Base-by-base conservation (phyloP, 2,888 invertebrate species). In the Caenorhabditis uteleia region DNA sequence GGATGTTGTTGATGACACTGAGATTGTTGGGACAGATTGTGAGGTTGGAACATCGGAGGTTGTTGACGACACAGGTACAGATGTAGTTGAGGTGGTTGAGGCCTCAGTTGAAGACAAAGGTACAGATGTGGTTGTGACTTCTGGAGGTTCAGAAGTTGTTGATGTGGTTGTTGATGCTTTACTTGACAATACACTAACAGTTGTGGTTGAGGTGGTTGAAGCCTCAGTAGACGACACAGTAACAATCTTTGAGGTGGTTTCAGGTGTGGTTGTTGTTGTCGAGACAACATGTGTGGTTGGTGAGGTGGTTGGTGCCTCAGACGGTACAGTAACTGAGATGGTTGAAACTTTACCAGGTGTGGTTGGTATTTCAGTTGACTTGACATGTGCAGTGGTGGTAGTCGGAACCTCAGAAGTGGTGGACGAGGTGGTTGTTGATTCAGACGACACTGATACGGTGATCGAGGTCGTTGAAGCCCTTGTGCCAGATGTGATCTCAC, bases 1-100 rank as follows among this genome's bases (percentile, higher is more conserved):
- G 3, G 33, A 33, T 16, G 12, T 33, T 50, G 12, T 49, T 58
- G 50, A 58, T 45, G 25, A 58, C 50, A 46, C 50, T 44, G 39
- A 23, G 23, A 25, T 25, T 27, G 23, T 20, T 38, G 48, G 12
- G 43, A 20, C 31, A 43, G 31, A 31, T 12, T 29, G 31, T 2
- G 42, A 21, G 21, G 10, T 6, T 46, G 36, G 36, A n/a, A 5
- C 34, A n/a, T 7, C 34, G 20, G 39, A 20, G 6, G 47, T 36
- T 8, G 36, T 36, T 10, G 34, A 31, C 18, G 27, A 26, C 23
- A 27, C 21, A 10, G 46, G 14, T 49, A 20, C 18, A 23, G 31
- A 46, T 29, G 56, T 34, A 38, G 42, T n/a, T 7, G 45, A 29
- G 4, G 20, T 26, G n/a, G 43, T 26, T 7, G 20, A n/a, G 26